These are phyloP conservation scores for Valencia hispanica DNA, from an alignment of 2,797 vertebrate genomes.

Conservation along the genomic window DNA sequence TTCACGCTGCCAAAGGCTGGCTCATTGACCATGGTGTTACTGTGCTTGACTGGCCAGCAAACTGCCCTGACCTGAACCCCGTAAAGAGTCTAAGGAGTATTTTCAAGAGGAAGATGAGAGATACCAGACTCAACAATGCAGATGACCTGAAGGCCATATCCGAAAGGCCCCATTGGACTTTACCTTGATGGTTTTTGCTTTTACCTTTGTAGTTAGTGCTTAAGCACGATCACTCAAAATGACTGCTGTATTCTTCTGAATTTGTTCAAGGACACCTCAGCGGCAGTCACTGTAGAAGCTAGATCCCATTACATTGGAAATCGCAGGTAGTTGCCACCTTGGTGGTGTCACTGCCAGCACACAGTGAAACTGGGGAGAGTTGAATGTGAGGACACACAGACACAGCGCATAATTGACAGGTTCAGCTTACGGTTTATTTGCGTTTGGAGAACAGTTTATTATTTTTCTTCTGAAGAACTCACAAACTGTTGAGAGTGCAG, in stretches of 20 bases:
- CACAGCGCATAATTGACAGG: slow-evolving; percentile 32
- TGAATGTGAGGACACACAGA: slow-evolving; percentile 24
- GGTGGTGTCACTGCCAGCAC: slow-evolving; percentile 8
- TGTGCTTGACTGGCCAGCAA: too few relatives aligned
- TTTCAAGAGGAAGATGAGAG: too few relatives aligned
- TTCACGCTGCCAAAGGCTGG: too few relatives aligned
- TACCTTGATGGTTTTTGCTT: background rate
- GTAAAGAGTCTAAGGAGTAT: too few relatives aligned
- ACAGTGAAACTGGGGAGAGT: slow-evolving; percentile 11
- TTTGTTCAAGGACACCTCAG: slow-evolving; percentile 5
- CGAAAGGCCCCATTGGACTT: background rate
- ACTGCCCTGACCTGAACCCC: too few relatives aligned
- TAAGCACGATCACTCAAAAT: background rate
- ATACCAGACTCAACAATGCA: too few relatives aligned
- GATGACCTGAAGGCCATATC: too few relatives aligned
- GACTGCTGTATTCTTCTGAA: background rate
- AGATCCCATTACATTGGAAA: slow-evolving; percentile 23
- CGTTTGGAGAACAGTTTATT: slow-evolving; percentile 16
- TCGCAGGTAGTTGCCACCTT: slow-evolving; percentile 3
- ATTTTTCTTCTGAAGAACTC: slow-evolving; percentile 24
- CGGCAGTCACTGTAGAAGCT: background rate
- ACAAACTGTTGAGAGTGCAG: background rate
- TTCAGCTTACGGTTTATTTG: slow-evolving; percentile 28
- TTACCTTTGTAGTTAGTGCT: background rate
- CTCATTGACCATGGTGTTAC: too few relatives aligned